Conservation (phyloP, 2,797 vertebrate genomes). For the Gastrophryne carolinensis region DNA sequence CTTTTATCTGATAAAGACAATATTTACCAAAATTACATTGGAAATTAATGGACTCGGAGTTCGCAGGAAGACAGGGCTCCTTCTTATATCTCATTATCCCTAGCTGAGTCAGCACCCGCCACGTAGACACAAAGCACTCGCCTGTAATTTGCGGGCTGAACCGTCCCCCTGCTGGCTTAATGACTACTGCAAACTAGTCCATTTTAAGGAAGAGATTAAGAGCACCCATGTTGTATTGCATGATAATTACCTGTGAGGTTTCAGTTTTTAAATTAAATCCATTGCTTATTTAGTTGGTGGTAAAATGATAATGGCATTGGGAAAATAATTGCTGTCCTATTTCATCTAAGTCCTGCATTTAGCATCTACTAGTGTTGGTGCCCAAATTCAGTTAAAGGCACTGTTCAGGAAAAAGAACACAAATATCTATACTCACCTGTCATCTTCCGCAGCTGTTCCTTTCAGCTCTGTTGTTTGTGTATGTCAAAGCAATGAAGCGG, state of each 20-base stretch:
- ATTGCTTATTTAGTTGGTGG: background rate
- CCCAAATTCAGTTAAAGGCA: too few relatives aligned
- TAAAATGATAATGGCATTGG: background rate
- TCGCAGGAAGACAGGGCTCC: conserved; percentile 9
- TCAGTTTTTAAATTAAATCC: background rate
- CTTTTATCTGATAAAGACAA: conserved; percentile 50
- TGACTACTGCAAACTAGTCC: conserved; percentile 31
- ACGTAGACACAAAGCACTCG: background rate
- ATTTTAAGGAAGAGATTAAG: conserved; percentile 35
- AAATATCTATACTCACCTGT: too few relatives aligned
- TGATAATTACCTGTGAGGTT: conserved; percentile 19
- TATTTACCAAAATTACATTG: conserved; percentile 48
- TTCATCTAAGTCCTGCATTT: too few relatives aligned
- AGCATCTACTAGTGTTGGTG: too few relatives aligned
- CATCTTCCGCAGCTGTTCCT: too few relatives aligned
- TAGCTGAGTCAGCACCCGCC: conserved; percentile 41
- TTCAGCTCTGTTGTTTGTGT: too few relatives aligned
- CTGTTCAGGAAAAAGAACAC: too few relatives aligned
- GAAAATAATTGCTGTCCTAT: background rate
- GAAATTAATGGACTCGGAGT: conserved; percentile 40
- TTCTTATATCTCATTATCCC: conserved; percentile 51
- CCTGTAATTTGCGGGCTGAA: conserved; percentile 29
- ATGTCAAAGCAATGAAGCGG: too few relatives aligned
- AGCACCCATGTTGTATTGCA: conserved; percentile 7
- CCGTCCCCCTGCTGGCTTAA: conserved; percentile 36